Base-by-base conservation (phyloP, 35 echinoderm and acorn worm genomes). In the Patiria miniata region DNA sequence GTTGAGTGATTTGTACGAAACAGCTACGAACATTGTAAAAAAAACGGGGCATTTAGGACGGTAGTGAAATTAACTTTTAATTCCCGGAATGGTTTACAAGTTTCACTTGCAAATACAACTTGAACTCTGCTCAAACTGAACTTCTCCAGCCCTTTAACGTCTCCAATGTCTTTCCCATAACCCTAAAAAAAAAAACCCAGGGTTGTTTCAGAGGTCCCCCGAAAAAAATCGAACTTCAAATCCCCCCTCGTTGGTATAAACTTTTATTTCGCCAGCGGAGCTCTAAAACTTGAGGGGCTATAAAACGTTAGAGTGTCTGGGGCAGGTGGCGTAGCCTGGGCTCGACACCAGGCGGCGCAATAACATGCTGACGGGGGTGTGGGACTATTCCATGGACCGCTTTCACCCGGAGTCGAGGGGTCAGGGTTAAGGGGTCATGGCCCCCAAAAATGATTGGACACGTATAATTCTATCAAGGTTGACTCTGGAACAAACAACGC, bases 261-360 rank as follows among this genome's bases (percentile, higher is more conserved):
- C 40, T 90, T 90, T 90, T 90, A 83, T 84, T 84, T 22, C 81
- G 40, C 78, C 57, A 15, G 82, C 34, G 55, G 52, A 54, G 81
- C 88, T 90, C 81, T 87, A 90, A 90, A 83, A 81, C 36, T 90
- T 83, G 81, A 90, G 34, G 60, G 58, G 77, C 81, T 23, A 90
- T 90, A 90, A 90, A 90, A 90, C 88, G 81, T 90, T 90, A 90
- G 60, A 57, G 88, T 78, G 51, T 40, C 79, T 30, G 38, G 80
- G 39, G 39, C 81, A 84, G 59, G 79, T 84, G 88, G 80, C 61
- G 81, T 17, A 47, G 82, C 38, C 17, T 18, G 81, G 88, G 39
- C 30, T 30, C 34, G 84, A 42, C 40, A 37, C 65, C 65, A 73
- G 65, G 65, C 65, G 65, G 65, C 65, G 65, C 65, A 73, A 73